Base-by-base conservation (phyloP, 2,797 vertebrate species). In the Poecilia velifera region DNA sequence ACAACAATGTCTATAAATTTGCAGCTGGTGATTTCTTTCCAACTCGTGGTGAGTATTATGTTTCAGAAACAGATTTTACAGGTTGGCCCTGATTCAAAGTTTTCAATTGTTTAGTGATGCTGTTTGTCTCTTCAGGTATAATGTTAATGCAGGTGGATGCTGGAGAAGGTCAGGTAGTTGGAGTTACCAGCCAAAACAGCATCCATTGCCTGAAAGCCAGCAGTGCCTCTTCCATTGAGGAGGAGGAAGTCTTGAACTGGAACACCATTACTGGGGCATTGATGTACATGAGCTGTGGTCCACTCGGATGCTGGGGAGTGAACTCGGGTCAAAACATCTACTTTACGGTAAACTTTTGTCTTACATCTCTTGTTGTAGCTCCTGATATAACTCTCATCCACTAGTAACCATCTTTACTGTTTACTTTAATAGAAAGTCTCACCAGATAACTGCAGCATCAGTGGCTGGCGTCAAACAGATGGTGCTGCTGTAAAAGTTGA, bases 91-190 rank as follows among this genome's bases (percentile, higher is more conserved):
- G 12, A 3, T 31, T 59, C 57, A 31, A 5, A 59, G 20, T 43
- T 31, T 75, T 28, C 22, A 55, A 28, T 18, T 14, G 8, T 28
- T 22, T 51, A 34, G 13, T 68, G 53, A n/a, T 79, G 25, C 9
- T 41, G 14, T 22, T 13, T 77, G 16, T 31, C 36, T 62, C 39
- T 55, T 57, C 57, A 91, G 89, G 84, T 53, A 0, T 1, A 18
- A 0, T 0, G 10, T 6, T 92, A 70, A 34, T 6, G 6, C 89
- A 90, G 57, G 66, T 87, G 72, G 92, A 93, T 79, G 91, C 90
- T 9, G 92, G 93, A 45, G 89, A 70, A 10, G 45, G 74, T 18
- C 76, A 82, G 0, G 0, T 87, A 53, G 82, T 76, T 4, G 92
- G 91, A 28, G 53, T 73, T 12, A 64, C 71, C 0, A 0, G 0